Evolutionary conservation across 2,888 invertebrate species (phyloP).

Genomic region (Apodemia zela): DNA sequence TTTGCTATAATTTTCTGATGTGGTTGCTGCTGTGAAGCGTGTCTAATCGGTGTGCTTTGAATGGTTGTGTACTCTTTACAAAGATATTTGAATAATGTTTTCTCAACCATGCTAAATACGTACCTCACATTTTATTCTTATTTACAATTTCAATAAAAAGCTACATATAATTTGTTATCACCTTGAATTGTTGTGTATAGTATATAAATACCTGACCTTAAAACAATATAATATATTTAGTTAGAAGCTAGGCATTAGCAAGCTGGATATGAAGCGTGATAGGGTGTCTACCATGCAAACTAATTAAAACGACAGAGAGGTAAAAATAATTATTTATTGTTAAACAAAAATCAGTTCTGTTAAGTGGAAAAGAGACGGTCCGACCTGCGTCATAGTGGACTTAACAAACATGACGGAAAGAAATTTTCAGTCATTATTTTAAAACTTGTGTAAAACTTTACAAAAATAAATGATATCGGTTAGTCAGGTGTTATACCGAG

Average conservation of each 20-base stretch:
- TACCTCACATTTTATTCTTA: background rate
- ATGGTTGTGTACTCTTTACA: background rate
- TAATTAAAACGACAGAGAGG: conserved; percentile 68
- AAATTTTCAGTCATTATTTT: conserved; percentile 36
- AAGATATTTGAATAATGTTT: background rate
- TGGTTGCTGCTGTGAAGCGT: conserved; percentile 11
- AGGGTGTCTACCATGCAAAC: conserved; percentile 57
- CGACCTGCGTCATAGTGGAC: conserved; percentile 58
- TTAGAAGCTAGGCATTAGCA: conserved; percentile 66
- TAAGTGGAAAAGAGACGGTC: conserved; percentile 68
- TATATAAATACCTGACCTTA: conserved; percentile 5
- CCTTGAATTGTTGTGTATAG: conserved; percentile 3
- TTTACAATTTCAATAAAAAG: background rate
- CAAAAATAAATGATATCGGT: conserved; percentile 70
- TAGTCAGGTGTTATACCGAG: conserved; percentile 77
- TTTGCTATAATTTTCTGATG: background rate
- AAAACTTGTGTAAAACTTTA: conserved; percentile 49
- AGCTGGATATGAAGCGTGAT: conserved; percentile 63
- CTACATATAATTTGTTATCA: background rate
- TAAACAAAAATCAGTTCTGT: conserved; percentile 76
- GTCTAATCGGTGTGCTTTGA: conserved; percentile 8
- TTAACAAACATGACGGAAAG: conserved; percentile 55
- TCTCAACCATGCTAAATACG: conserved; percentile 1
- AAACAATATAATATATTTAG: conserved; percentile 15
- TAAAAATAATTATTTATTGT: conserved; percentile 69